Base-by-base conservation (phyloP, 2,888 invertebrate genomes). In the Alsophila aescularia region DNA sequence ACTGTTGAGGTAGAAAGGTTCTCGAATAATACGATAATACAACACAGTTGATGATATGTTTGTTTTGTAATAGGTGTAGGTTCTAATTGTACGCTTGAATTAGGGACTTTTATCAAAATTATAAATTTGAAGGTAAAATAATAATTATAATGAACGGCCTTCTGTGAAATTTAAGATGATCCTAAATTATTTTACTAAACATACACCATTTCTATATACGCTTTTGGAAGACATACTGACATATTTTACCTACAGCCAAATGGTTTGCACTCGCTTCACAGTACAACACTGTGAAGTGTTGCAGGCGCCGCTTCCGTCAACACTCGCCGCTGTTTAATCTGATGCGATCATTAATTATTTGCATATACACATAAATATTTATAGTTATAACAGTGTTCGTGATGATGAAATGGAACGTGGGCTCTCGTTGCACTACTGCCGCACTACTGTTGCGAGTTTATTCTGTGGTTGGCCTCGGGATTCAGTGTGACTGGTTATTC, bases 291-390 rank as follows among this genome's bases (percentile, higher is more conserved):
- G 21, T 7, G 13, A 12, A 35, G 52, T 43, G 50, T 37, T 63
- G 67, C 66, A 58, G 66, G 69, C 70, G 72, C 72, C 63, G 52
- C 49, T 48, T 43, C 47, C 59, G 54, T 16, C 53, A 47, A 52
- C 53, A 52, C 68, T 69, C 66, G 67, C 70, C 65, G 66, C 64
- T 70, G 64, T 73, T 70, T 70, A 73, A 74, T 75, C 59, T 62
- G 60, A 60, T 60, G 60, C 56, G 64, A 67, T 75, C 77, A 77
- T 78, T 73, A 75, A 76, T 77, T 74, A 79, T 77, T 76, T 70
- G 78, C 43, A 62, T 66, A 56, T 35, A 15, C 44, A 47, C 32
- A 54, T 60, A 49, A 58, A 62, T 60, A 60, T 60, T 60, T 73
- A 73, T 66, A 73, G 70, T 27, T 31, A 16, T 47, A 31, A 41